These are phyloP conservation scores for Octopus bimaculoides DNA, from an alignment of 1,140 invertebrate genomes.

Conservation along the genomic window DNA sequence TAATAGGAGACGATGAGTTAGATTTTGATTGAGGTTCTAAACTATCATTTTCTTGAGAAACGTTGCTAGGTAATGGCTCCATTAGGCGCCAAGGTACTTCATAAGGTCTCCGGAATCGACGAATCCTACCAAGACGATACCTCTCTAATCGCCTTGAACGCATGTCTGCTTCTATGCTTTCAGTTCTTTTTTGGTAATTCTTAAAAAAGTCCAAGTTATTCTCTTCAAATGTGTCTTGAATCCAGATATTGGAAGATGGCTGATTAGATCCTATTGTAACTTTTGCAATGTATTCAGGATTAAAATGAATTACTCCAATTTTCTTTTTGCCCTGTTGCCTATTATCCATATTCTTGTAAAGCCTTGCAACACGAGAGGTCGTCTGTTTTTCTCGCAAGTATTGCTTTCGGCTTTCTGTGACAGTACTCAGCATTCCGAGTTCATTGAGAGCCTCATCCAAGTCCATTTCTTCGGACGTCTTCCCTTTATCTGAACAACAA, in stretches of 20 bases:
- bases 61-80: slow-evolving; percentile 33
- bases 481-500: slow-evolving; percentile 25
- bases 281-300: slow-evolving; percentile 42
- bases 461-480: slow-evolving; percentile 31
- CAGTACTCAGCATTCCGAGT: slow-evolving; percentile 46
- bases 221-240: neutral
- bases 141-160: slow-evolving; percentile 25
- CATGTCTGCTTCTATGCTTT: slow-evolving; percentile 16
- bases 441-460: slow-evolving; percentile 47
- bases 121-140: slow-evolving; percentile 22
- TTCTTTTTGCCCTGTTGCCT: neutral
- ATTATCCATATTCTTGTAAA: slow-evolving; percentile 16
- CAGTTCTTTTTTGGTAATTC: slow-evolving; percentile 8
- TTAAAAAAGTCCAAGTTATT: slow-evolving; percentile 6
- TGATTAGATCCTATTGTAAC: slow-evolving; percentile 20
- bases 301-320: slow-evolving; percentile 42
- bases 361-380: neutral
- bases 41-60: slow-evolving; percentile 15
- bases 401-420: slow-evolving; percentile 42
- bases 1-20: slow-evolving; percentile 41
- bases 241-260: neutral
- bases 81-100: slow-evolving; percentile 45
- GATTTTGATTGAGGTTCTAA: slow-evolving; percentile 34
- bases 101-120: slow-evolving; percentile 44
- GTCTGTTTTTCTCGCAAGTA: slow-evolving; percentile 27